Percentiles rank a stretch among this genome's conserved stretches.
Conservation (phyloP, 2,888 invertebrate species). For the Exocentrus adspersus region DNA sequence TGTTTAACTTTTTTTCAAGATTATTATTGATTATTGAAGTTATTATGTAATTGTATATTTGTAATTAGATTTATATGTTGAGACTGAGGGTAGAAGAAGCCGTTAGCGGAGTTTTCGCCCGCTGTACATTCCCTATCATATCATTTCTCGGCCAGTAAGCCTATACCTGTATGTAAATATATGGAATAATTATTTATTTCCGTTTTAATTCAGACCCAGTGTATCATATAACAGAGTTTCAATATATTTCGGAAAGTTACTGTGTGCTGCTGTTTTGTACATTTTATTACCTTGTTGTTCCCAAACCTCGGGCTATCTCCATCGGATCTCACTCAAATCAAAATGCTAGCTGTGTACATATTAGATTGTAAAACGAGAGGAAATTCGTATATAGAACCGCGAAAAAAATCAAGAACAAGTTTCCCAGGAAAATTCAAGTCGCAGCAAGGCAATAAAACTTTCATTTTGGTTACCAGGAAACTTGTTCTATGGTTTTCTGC, state of each 20-base stretch:
- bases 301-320: slow-evolving; percentile 26
- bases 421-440: no score
- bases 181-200: slow-evolving; percentile 59
- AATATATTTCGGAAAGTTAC: slow-evolving; percentile 41
- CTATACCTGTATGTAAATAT: slow-evolving; percentile 50
- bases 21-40: slow-evolving; percentile 62
- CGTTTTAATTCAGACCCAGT: slow-evolving; percentile 42
- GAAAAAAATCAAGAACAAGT: background rate
- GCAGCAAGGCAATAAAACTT: no score
- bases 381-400: background rate
- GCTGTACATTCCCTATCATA: slow-evolving; percentile 63
- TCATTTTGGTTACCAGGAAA: no score
- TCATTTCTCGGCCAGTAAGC: slow-evolving; percentile 60
- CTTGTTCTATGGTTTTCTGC: background rate
- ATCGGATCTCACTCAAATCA: slow-evolving; percentile 10
- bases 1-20: slow-evolving; percentile 62
- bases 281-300: slow-evolving; percentile 27
- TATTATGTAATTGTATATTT: slow-evolving; percentile 61
- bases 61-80: slow-evolving; percentile 63
- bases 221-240: slow-evolving; percentile 53
- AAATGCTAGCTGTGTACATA: slow-evolving; percentile 12
- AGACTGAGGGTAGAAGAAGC: slow-evolving; percentile 58
- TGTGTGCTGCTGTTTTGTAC: slow-evolving; percentile 31
- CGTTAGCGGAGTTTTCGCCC: slow-evolving; percentile 48
- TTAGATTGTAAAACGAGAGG: background rate